Evolutionary conservation across 2,888 invertebrate genomes (phyloP).

Genomic region (Chesias legatella): DNA sequence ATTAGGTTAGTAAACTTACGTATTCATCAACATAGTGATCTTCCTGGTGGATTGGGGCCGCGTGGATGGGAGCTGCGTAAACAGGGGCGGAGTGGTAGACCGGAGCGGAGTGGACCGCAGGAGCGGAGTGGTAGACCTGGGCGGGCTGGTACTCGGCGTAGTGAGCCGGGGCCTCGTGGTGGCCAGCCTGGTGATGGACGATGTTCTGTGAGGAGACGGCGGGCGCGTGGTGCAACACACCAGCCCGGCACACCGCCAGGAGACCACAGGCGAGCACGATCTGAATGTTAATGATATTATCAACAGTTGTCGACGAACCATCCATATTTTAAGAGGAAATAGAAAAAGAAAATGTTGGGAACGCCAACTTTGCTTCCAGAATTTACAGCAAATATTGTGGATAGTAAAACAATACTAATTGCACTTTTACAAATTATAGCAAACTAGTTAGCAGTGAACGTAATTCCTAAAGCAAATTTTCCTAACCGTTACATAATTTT

Average conservation of each 20-base stretch:
- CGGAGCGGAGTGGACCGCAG: slow-evolving; percentile 21
- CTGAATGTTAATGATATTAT: slow-evolving; percentile 35
- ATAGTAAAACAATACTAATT: too few relatives aligned
- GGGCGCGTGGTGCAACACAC: slow-evolving; percentile 64
- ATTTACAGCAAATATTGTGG: too few relatives aligned
- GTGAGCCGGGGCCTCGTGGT: slow-evolving; percentile 59
- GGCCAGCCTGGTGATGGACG: slow-evolving; percentile 57
- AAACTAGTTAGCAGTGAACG: slow-evolving; percentile 26
- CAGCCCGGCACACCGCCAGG: slow-evolving; percentile 63
- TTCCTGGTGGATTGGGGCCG: slow-evolving; percentile 44
- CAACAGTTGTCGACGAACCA: too few relatives aligned
- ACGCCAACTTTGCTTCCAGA: too few relatives aligned
- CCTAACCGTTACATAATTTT: slow-evolving; percentile 44
- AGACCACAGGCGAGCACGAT: slow-evolving; percentile 58
- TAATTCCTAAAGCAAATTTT: slow-evolving; percentile 38
- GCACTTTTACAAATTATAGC: slow-evolving; percentile 17
- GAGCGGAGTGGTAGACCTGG: slow-evolving; percentile 33
- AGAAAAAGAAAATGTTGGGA: too few relatives aligned
- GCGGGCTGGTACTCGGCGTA: slow-evolving; percentile 45
- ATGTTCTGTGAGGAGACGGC: slow-evolving; percentile 75
- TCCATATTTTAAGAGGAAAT: too few relatives aligned
- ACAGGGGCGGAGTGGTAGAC: slow-evolving; percentile 33
- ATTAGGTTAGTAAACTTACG: slow-evolving; percentile 40
- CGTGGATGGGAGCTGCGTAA: slow-evolving; percentile 30
- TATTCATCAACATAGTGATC: slow-evolving; percentile 73